A percentile compares a stretch with the other conserved stretches of the same genome.
Conservation (phyloP, 2,797 vertebrate species). For the Cynodonichthys magdalenae region DNA sequence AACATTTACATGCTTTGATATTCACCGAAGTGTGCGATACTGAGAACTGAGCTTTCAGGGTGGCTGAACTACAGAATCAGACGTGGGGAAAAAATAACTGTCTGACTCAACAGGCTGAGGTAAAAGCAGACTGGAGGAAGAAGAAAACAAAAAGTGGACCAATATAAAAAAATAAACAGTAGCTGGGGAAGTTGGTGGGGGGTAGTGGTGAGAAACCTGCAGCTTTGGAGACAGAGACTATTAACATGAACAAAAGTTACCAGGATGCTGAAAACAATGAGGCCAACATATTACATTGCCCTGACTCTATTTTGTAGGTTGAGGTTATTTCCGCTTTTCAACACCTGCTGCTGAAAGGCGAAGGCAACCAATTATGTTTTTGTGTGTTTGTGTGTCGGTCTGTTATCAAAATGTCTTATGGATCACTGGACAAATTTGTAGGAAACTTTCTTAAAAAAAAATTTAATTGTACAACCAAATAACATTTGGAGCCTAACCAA, state of each 20-base stretch:
- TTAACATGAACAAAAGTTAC: background rate
- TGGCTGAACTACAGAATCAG: background rate
- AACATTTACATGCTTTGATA: background rate
- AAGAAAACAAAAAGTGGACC: background rate
- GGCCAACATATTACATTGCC: too few relatives aligned
- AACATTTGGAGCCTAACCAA: too few relatives aligned
- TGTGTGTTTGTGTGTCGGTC: too few relatives aligned
- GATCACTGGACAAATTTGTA: too few relatives aligned
- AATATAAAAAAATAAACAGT: background rate
- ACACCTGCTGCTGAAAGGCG: too few relatives aligned
- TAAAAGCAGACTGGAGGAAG: background rate
- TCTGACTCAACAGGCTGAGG: background rate
- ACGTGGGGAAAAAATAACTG: background rate
- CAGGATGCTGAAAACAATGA: too few relatives aligned
- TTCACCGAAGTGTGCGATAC: background rate
- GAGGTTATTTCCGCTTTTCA: too few relatives aligned
- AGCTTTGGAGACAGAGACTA: background rate
- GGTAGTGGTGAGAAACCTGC: background rate
- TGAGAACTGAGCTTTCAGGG: background rate
- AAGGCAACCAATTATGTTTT: too few relatives aligned
- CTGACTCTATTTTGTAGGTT: too few relatives aligned
- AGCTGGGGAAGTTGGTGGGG: background rate
- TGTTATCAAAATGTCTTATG: too few relatives aligned
- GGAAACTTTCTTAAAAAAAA: too few relatives aligned
- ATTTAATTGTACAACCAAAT: too few relatives aligned